Conservation (phyloP, 2,113 vertebrate genomes). For the Rhombomys opimus region DNA sequence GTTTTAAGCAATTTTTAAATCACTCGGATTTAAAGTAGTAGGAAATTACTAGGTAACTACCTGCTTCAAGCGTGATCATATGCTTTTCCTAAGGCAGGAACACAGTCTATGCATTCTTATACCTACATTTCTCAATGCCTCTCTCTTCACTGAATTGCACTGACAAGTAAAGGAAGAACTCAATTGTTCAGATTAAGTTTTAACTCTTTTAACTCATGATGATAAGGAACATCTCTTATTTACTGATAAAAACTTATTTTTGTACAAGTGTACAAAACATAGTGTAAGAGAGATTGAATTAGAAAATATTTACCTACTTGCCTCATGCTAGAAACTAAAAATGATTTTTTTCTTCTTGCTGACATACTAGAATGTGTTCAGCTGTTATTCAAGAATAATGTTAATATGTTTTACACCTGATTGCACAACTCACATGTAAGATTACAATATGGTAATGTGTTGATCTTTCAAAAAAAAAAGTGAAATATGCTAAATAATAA, state of each 20-base stretch:
- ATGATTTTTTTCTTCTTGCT: constrained; percentile 60
- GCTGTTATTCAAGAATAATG: constrained; percentile 53
- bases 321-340: constrained; percentile 64
- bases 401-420: constrained; percentile 67
- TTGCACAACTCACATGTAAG: constrained; percentile 55
- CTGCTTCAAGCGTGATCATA: constrained; percentile 72
- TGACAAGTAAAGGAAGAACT: constrained; percentile 11
- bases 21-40: constrained; percentile 75
- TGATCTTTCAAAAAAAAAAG: constrained; percentile 65
- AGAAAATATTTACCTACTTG: constrained; percentile 59
- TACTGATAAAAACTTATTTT: constrained; percentile 72
- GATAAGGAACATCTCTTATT: constrained; percentile 43
- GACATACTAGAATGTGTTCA: constrained; percentile 51
- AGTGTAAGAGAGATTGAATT: constrained; percentile 66
- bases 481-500: constrained; percentile 68
- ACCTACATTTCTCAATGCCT: constrained; percentile 49
- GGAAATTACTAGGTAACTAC: constrained; percentile 77
- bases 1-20: constrained; percentile 81
- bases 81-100: neutral
- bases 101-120: neutral
- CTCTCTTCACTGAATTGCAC: constrained; percentile 49
- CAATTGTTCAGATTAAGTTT: constrained; percentile 33
- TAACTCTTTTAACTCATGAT: constrained; percentile 13
- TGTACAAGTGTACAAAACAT: constrained; percentile 50
- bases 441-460: constrained; percentile 21